Evolutionary conservation across 2,113 vertebrate species (phyloP), one percentile per base, ranked within the genome.

Genomic region (Lutjanus erythropterus): DNA sequence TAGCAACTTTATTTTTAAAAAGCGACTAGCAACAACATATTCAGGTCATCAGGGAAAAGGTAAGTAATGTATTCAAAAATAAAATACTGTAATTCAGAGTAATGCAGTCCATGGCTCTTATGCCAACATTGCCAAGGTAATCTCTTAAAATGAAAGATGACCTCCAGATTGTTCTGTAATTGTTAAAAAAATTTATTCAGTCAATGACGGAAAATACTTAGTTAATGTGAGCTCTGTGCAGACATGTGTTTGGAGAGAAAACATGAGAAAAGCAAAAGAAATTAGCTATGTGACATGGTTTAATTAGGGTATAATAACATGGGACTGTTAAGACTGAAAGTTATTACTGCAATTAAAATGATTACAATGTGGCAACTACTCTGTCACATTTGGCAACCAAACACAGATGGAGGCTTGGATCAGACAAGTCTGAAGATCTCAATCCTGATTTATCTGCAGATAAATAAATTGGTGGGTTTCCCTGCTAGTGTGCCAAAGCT

Each of bases 321-420:
- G 37, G 42, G 15, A 27, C 10, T 6, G 29, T 46, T 61, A 37
- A 61, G 9, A 23, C 46, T 61, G 25, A 29, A 65, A 77, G 41
- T 53, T 35, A 78, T 55, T n/a, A 23, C 46, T 53, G 41, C 6
- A 72, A 67, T 68, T 60, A 67, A 60, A 66, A 47, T 65, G 49
- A 78, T 81, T 74, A 78, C 18, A 19, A 2, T 46, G 70, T 61
- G 49, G 56, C 33, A 84, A 76, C 35, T 0, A 4, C 42, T 53
- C 62, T 41, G 37, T 58, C 55, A 83, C 25, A 71, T 72, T 53
- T 44, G 69, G 37, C 21, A 75, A 35, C 53, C 21, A 44, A 27
- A 35, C 25, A 47, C 33, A 70, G 49, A 59, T 10, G 27, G 49
- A 44, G 61, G 58, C 11, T 41, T 29, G 42, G 21, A 59, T 39